A percentile compares a stretch with the other conserved stretches of the same genome.
These are phyloP conservation scores for Coracias cyanogaster DNA, from an alignment of 2,797 vertebrate genomes.

Conservation along the genomic window DNA sequence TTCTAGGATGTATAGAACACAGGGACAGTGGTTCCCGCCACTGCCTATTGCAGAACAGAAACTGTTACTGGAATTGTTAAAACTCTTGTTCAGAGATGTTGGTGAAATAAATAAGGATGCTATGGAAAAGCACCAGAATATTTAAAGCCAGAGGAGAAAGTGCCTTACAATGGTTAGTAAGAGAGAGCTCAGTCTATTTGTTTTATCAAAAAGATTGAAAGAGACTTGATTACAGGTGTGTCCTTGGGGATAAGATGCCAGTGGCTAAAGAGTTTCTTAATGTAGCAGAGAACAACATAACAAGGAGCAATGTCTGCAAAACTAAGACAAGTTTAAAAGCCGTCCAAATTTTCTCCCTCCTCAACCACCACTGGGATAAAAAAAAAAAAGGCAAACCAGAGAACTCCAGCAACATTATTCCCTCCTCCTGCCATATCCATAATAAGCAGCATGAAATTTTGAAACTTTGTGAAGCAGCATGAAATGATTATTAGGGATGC, in stretches of 20 bases:
- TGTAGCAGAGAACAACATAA: neutral
- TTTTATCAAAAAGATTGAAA: conserved; percentile 9
- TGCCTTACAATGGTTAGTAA: neutral
- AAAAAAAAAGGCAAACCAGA: neutral
- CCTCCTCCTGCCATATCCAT: neutral
- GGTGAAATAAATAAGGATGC: too few relatives aligned
- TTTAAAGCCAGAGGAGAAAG: neutral
- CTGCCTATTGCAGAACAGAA: neutral
- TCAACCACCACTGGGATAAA: accelerated
- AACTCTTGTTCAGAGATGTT: neutral
- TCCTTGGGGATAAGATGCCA: neutral
- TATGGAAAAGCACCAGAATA: neutral
- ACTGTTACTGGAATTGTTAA: neutral
- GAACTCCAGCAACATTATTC: neutral
- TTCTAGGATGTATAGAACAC: neutral
- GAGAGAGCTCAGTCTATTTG: neutral
- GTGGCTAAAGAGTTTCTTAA: conserved; percentile 21
- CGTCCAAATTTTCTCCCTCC: neutral
- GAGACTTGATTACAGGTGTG: neutral
- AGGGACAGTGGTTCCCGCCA: neutral
- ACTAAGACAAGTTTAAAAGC: neutral
- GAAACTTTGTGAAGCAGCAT: neutral
- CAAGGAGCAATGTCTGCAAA: neutral
- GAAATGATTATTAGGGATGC: neutral
- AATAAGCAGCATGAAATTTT: too few relatives aligned